Evolutionary conservation across 1,140 invertebrate genomes (phyloP).

Genomic region (Sitobion miscanthi): DNA sequence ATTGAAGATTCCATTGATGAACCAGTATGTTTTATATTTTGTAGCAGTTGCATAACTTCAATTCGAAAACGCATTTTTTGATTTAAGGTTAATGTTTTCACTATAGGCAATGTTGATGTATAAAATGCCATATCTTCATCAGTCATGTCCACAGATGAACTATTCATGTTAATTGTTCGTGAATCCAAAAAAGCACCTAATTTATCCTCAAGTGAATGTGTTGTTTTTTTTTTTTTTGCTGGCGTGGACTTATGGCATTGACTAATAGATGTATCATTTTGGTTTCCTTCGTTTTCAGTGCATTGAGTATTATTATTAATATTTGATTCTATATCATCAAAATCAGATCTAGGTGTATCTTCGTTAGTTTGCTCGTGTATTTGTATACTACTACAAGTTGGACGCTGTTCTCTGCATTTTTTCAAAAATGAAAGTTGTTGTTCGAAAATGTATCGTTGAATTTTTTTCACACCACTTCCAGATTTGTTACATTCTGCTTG

Average conservation of each 20-base stretch:
- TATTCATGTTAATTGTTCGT: not conserved
- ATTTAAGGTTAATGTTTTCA: not conserved
- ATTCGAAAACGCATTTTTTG: slow-evolving; percentile 6
- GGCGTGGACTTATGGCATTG: not conserved
- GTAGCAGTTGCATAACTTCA: slow-evolving; percentile 15
- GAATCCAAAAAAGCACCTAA: not conserved
- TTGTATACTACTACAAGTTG: slow-evolving; percentile 32
- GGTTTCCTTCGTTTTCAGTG: not conserved
- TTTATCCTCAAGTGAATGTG: not conserved
- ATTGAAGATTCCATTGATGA: slow-evolving; percentile 13
- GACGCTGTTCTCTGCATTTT: slow-evolving; percentile 13
- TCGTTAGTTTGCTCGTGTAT: not conserved
- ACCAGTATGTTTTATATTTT: slow-evolving; percentile 9
- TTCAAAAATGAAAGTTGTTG: slow-evolving; percentile 29
- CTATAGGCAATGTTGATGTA: slow-evolving; percentile 16
- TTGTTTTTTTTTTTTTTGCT: slow-evolving; percentile 17
- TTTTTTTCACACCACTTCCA: slow-evolving; percentile 25
- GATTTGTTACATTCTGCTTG: slow-evolving; percentile 15
- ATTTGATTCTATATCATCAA: not conserved
- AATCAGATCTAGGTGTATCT: not conserved
- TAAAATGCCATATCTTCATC: not conserved
- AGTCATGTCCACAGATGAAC: not conserved
- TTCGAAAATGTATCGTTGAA: slow-evolving; percentile 28
- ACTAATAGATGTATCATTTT: slow-evolving; percentile 8
- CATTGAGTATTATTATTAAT: slow-evolving; percentile 6